These are phyloP conservation scores for Cephalotes varians DNA, from an alignment of 2,888 invertebrate species.

Conservation along the genomic window DNA sequence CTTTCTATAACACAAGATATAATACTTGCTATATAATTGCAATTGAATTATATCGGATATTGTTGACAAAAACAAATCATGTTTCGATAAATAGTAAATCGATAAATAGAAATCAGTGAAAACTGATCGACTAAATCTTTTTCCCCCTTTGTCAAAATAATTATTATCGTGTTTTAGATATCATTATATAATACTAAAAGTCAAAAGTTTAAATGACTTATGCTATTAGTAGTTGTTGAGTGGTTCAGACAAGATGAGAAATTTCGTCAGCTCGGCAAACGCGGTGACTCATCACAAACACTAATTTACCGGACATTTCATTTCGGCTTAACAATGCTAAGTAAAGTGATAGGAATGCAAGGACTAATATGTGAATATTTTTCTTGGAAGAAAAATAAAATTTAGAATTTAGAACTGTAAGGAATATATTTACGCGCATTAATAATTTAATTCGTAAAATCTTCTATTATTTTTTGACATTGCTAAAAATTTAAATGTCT, in stretches of 20 bases:
- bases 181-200: not conserved
- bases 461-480: not conserved
- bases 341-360: slow-evolving; percentile 25
- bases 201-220: not conserved
- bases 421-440: not conserved
- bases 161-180: not conserved
- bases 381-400: slow-evolving; percentile 2
- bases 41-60: not conserved
- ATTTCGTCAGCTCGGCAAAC: slow-evolving; percentile 44
- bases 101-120: not conserved
- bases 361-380: not conserved
- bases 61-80: not conserved
- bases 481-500: not conserved
- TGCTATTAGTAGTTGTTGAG: not conserved
- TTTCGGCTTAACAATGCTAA: slow-evolving; percentile 22
- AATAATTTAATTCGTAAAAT: not conserved
- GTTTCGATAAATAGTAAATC: not conserved
- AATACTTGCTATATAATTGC: not conserved
- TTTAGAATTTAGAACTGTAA: not conserved
- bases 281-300: slow-evolving; percentile 46
- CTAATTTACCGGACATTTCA: slow-evolving; percentile 46
- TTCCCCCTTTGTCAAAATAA: not conserved
- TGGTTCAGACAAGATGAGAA: slow-evolving; percentile 34
- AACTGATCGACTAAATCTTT: not conserved
- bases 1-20: not conserved